Evolutionary conservation across 2,888 invertebrate genomes (phyloP), one percentile per base, ranked within the genome.

Genomic region (Chaetogeoica ovagalla): DNA sequence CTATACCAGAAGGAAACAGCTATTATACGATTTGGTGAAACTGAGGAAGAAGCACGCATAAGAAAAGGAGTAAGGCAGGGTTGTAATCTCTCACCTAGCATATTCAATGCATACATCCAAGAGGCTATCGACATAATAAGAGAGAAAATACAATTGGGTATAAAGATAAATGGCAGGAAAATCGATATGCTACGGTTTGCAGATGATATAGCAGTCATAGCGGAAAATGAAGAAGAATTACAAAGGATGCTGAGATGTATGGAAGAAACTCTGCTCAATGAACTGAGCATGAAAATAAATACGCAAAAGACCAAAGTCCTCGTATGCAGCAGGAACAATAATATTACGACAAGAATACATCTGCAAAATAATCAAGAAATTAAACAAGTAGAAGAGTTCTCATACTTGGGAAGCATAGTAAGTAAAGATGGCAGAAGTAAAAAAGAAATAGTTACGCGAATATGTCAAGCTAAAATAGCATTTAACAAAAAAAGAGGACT

Each of bases 171-270:
- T 55, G 68, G 76, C 52, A 30, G 30, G 39, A 55, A 66, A 65
- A 66, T 68, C n/a, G 30, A 68, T 65, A 76, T 76, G 59, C 21
- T 76, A 19, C n/a, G n/a, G n/a, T n/a, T n/a, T n/a, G n/a, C n/a
- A n/a, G n/a, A n/a, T n/a, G n/a, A n/a, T n/a, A n/a, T 77, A 57
- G 77, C 69, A 19, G 39, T 77, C 21, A 52, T 68, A 57, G n/a
- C n/a, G n/a, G n/a, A n/a, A n/a, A n/a, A n/a, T n/a, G n/a, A n/a
- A n/a, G n/a, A n/a, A n/a, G n/a, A 75, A 17, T 63, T 75, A 13
- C 23, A 65, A 66, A 52, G 39, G 21, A 52, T 62, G 55, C 17
- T 69, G 30, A 68, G 23, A n/a, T 39, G 39, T 65, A 65, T n/a
- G 62, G 37, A 62, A 15, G 37, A 62, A 37, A 62, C n/a, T 39